Evolutionary conservation across 2,888 invertebrate species (phyloP).

Genomic region (Aproaerema taeniolella): DNA sequence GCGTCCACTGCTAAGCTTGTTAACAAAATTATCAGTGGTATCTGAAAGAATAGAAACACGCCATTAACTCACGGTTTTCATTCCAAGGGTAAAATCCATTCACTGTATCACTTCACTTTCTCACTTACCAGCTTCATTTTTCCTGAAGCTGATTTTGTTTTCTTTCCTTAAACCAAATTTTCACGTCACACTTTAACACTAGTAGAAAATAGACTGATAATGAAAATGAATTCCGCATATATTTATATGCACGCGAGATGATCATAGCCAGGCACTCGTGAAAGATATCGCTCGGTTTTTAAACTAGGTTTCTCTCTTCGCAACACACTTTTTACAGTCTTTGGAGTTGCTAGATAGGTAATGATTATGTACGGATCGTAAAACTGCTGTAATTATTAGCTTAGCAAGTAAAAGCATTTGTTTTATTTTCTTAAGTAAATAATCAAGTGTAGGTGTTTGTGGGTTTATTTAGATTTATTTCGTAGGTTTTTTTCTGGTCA

Average conservation of each 20-base stretch:
- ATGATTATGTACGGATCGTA: slow-evolving; percentile 21
- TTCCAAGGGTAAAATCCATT: slow-evolving; percentile 28
- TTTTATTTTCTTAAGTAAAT: too few species aligned
- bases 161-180: slow-evolving; percentile 33
- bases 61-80: slow-evolving; percentile 34
- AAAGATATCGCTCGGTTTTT: slow-evolving; percentile 52
- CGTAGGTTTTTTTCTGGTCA: too few species aligned
- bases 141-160: slow-evolving; percentile 44
- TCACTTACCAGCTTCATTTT: slow-evolving; percentile 72
- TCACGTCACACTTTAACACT: slow-evolving; percentile 62
- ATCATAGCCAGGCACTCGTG: slow-evolving; percentile 68
- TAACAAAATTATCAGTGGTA: slow-evolving; percentile 42
- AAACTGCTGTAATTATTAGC: slow-evolving; percentile 25
- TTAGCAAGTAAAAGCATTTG: slow-evolving; percentile 22
- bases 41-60: slow-evolving; percentile 45
- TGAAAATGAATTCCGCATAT: slow-evolving; percentile 76
- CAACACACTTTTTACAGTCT: slow-evolving; percentile 26
- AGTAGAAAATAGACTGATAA: slow-evolving; percentile 66
- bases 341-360: slow-evolving; percentile 16
- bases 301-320: slow-evolving; percentile 55
- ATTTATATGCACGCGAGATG: slow-evolving; percentile 70
- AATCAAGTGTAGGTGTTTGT: too few species aligned
- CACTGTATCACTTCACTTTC: slow-evolving; percentile 34
- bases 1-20: slow-evolving; percentile 36
- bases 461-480: too few species aligned